Evolutionary conservation across 1,140 invertebrate species (phyloP), one percentile per base, ranked within the genome.

Genomic region (Drosophila yakuba): DNA sequence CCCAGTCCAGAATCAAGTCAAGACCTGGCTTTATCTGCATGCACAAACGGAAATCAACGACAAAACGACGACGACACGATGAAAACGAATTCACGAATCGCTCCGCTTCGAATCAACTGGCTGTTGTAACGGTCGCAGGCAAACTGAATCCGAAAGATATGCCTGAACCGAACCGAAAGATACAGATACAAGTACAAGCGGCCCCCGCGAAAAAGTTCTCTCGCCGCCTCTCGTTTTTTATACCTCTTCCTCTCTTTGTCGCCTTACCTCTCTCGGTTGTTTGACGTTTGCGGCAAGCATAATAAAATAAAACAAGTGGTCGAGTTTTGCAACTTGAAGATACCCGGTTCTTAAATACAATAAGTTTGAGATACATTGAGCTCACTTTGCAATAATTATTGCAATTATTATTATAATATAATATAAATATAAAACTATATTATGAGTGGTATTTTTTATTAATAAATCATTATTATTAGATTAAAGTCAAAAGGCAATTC

Each of bases 91-190:
- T 25, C 52, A 86, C 74, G 72, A 78, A 86, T 74, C 52, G 50
- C 35, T 78, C 61, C 72, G 72, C 38, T 60, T 55, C 38, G 66
- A 74, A 73, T 80, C 36, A 83, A 88, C 84, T 89, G 81, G 60
- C 72, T 60, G 75, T 77, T 89, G 67, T 89, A 88, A 88, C 83
- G 80, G 84, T 84, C 80, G 62, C 72, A 77, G 71, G 55, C 83
- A 71, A 82, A 80, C 83, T 88, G 68, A 84, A 68, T 48, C 55
- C 45, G 47, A 32, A 68, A 69, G 25, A 47, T 47, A 71, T 12
- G 35, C 8, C 61, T 39, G 28, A 43, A n/a, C 61, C 61, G 39
- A 20, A 44, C 61, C 39, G 56, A 60, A 55, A 62, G 60, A 62
- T 62, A 60, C 52, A 67, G 64, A 67, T 67, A 51, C 64, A 67